Base-by-base conservation (phyloP, 2,113 vertebrate species). In the Riparia riparia region DNA sequence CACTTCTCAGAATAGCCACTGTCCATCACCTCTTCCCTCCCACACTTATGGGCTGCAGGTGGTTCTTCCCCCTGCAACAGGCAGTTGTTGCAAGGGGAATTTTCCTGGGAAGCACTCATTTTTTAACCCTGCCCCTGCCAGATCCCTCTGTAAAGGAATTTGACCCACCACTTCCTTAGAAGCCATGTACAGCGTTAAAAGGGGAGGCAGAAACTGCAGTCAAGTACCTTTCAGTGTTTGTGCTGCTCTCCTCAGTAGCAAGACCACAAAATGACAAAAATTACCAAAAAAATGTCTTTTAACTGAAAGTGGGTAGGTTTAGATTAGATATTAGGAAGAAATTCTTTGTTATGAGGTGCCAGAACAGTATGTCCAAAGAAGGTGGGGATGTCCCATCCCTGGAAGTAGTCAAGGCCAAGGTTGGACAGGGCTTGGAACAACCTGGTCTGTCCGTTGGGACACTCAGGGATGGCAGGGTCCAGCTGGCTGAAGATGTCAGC, bases 231-330 rank as follows among this genome's bases (percentile, higher is more conserved):
- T 54, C 44, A 8, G 44, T 10, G 19, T 37, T 69, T 53, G 29
- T 12, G 42, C 18, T 6, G 8, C 37, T 84, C 24, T 47, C 18
- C 17, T 31, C 10, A 16, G 29, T 5, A 60, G n/a, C 22, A 29
- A 61, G 22, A 5, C 26, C 31, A 25, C 20, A 80, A 80, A 68
- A 34, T 14, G 5, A 32, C 20, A 50, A 47, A 69, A 28, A 34
- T 34, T 7, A 34, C 29, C 3, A 4, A 18, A 51, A 28, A 31
- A 66, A 3, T 1, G 8, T 12, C 13, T 29, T 63, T 54, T 31
- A 32, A 21, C 14, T 7, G 9, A 22, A 51, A 58, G 5, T 9
- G 3, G 0, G 1, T 26, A 14, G 9, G 9, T 28, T 81, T 60
- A 17, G 16, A 17, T 66, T 17, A 51, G 4, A 6, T 39, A 39